Evolutionary conservation across 2,797 vertebrate species (phyloP).

Genomic region (Phrynocephalus forsythii): DNA sequence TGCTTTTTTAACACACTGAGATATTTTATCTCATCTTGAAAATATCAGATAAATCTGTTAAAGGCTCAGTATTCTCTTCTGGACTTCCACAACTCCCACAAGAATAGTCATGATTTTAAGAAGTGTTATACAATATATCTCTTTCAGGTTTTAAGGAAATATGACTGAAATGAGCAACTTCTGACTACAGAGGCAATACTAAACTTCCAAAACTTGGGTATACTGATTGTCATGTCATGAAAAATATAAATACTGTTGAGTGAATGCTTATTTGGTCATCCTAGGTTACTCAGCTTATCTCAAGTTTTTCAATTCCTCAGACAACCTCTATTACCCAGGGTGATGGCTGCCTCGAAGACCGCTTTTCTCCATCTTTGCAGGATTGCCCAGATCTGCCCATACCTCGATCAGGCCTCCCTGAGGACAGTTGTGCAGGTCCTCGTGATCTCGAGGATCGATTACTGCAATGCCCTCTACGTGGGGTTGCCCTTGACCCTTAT

Average conservation of each 20-base stretch:
- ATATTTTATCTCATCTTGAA: slow-evolving; percentile 1
- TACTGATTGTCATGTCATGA: slow-evolving; percentile 14
- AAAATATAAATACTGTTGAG: slow-evolving; percentile 17
- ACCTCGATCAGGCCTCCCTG: too few species aligned
- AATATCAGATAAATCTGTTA: background rate
- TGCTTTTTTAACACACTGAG: background rate
- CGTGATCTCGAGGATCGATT: too few species aligned
- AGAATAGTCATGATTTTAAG: background rate
- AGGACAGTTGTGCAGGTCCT: too few species aligned
- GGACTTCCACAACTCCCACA: background rate
- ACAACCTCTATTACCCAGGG: background rate
- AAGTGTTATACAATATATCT: background rate
- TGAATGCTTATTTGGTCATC: background rate
- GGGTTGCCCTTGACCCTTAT: too few species aligned
- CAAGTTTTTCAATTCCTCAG: background rate
- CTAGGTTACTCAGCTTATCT: background rate
- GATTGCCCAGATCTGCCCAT: too few species aligned
- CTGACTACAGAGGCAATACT: slow-evolving; percentile 1
- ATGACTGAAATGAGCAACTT: background rate
- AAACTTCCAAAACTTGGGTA: slow-evolving; percentile 6
- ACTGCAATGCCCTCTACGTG: too few species aligned
- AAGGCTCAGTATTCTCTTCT: background rate
- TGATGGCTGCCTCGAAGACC: too few species aligned
- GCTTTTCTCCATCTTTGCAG: too few species aligned
- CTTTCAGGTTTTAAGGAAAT: slow-evolving; percentile 15